Percentiles rank a stretch among this genome's conserved stretches.
Conservation (phyloP, 2,888 invertebrate genomes). For the Flabesymbios commensalis region DNA sequence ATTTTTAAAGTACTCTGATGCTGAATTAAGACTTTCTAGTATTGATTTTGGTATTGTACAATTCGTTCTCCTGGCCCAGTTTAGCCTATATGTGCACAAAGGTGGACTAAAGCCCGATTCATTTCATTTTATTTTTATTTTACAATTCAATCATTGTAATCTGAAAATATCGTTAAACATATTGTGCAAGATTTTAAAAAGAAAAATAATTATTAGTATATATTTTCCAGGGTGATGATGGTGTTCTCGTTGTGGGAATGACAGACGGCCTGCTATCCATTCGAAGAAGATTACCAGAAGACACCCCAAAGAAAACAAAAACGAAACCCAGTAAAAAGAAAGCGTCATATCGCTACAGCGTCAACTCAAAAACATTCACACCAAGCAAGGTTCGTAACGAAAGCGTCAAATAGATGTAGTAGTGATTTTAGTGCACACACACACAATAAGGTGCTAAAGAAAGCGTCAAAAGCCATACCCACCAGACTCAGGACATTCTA, state of each 20-base stretch:
- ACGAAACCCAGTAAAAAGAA: slow-evolving; percentile 36
- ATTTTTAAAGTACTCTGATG: background rate
- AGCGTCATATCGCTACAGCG: slow-evolving; percentile 43
- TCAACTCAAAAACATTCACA: slow-evolving; percentile 14
- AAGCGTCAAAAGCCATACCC: too few relatives aligned
- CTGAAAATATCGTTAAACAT: too few relatives aligned
- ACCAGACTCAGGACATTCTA: too few relatives aligned
- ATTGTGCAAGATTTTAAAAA: background rate
- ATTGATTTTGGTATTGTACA: background rate
- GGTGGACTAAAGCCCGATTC: too few relatives aligned
- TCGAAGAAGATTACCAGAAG: slow-evolving; percentile 66
- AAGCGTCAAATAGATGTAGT: too few relatives aligned
- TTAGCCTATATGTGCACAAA: too few relatives aligned
- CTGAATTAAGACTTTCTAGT: background rate
- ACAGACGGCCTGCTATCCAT: slow-evolving; percentile 89
- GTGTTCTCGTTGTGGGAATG: slow-evolving; percentile 87
- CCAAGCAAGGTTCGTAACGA: slow-evolving; percentile 14
- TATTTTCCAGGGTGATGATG: slow-evolving; percentile 70
- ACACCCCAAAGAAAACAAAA: slow-evolving; percentile 12
- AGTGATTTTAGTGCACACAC: too few relatives aligned
- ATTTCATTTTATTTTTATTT: too few relatives aligned
- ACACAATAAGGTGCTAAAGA: too few relatives aligned
- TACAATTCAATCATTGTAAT: too few relatives aligned
- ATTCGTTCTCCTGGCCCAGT: too few relatives aligned
- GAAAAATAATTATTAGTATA: background rate